Percentiles rank a stretch among this genome's conserved stretches.
These are phyloP conservation scores for Littorina saxatilis DNA, from an alignment of 1,140 invertebrate genomes.

Conservation along the genomic window DNA sequence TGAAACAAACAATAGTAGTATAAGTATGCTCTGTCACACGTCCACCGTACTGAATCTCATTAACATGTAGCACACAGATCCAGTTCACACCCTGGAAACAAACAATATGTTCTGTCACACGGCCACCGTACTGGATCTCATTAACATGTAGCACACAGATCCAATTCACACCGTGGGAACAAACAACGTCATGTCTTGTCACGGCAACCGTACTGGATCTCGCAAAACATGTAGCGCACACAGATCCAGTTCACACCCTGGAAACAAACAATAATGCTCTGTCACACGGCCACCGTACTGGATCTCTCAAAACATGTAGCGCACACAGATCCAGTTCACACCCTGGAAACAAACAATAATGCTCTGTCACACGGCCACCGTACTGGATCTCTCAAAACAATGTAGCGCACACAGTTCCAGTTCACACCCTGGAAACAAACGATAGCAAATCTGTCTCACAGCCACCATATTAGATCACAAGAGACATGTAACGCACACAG, in stretches of 20 bases:
- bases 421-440: conserved; percentile 87
- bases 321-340: conserved; percentile 94
- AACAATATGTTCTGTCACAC: conserved; percentile 96
- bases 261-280: too few species aligned
- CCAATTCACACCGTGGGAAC: conserved; percentile 91
- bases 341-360: conserved; percentile 81
- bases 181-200: too few species aligned
- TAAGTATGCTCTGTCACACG: conserved; percentile 97
- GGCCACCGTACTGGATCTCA: conserved; percentile 96
- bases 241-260: conserved; percentile 97
- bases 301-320: conserved; percentile 89
- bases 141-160: conserved; percentile 85
- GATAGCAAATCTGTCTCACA: conserved; percentile 97
- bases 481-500: conserved; percentile 83
- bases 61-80: conserved; percentile 86
- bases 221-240: conserved; percentile 84
- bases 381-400: conserved; percentile 96
- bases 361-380: conserved; percentile 96
- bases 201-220: conserved; percentile 98
- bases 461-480: conserved; percentile 97
- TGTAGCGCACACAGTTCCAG: conserved; percentile 88
- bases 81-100: conserved; percentile 91
- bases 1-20: too few species aligned
- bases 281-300: conserved; percentile 97
- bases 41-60: conserved; percentile 97